Evolutionary conservation across 1,140 invertebrate genomes (phyloP).

Genomic region (Polypedilum vanderplanki): DNA sequence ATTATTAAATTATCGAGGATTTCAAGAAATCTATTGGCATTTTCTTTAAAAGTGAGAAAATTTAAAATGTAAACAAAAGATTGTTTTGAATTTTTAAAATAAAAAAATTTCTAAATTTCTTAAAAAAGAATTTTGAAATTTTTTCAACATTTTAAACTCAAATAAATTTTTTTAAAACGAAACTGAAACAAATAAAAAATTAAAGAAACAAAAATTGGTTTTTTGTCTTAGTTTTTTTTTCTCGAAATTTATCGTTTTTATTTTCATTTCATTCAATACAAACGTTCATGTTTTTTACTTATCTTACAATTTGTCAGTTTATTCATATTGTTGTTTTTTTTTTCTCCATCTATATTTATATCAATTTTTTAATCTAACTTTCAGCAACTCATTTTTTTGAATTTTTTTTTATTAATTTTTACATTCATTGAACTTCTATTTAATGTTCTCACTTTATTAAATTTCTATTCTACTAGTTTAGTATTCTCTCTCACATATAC

Average conservation of each 20-base stretch:
- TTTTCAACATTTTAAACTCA: too few species aligned
- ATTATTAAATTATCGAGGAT: too few species aligned
- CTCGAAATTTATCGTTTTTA: neutral
- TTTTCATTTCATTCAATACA: conserved; percentile 15
- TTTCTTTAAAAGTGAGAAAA: too few species aligned
- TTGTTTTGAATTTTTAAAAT: too few species aligned
- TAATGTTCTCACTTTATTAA: neutral
- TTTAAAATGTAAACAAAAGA: too few species aligned
- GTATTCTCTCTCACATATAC: neutral
- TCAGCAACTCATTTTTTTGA: neutral
- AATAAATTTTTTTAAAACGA: neutral
- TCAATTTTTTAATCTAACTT: too few species aligned
- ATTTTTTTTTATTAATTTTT: conserved; percentile 6
- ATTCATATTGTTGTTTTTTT: neutral
- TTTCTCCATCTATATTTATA: too few species aligned
- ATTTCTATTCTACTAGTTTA: neutral
- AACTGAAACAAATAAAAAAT: neutral
- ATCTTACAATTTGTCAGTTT: conserved; percentile 23
- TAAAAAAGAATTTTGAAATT: too few species aligned
- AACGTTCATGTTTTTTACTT: conserved; percentile 8
- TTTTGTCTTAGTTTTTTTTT: neutral
- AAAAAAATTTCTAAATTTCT: too few species aligned
- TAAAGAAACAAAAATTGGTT: neutral
- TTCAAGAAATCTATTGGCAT: too few species aligned
- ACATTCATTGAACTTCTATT: conserved; percentile 2